Evolutionary conservation across 2,797 vertebrate genomes (phyloP).

Genomic region (Paramormyrops hopkinsi): DNA sequence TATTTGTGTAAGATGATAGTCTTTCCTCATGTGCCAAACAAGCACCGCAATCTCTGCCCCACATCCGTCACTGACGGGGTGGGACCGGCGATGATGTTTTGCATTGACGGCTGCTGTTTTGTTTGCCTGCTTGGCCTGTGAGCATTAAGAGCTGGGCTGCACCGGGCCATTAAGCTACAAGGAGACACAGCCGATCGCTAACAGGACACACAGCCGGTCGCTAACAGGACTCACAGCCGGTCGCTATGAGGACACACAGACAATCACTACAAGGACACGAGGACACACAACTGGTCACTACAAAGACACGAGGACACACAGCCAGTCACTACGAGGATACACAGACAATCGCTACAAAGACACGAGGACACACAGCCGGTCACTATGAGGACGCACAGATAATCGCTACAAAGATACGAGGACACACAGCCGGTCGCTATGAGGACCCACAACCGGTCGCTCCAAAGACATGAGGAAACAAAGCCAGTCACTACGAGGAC

Average conservation of each 20-base stretch:
- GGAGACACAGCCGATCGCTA: neutral
- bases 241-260: too few species aligned
- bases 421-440: neutral
- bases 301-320: too few species aligned
- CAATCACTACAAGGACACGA: neutral
- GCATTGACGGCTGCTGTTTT: neutral
- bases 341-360: neutral
- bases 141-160: neutral
- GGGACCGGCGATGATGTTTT: neutral
- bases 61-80: neutral
- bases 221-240: too few species aligned
- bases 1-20: constrained; percentile 44
- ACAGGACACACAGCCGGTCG: neutral
- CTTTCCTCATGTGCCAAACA: neutral
- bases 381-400: neutral
- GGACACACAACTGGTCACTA: neutral
- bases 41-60: neutral
- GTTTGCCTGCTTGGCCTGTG: neutral
- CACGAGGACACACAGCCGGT: neutral
- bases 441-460: too few species aligned
- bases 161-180: neutral
- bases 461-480: neutral
- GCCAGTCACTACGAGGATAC: neutral
- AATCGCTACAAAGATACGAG: neutral
- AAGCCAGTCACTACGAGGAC: neutral